Evolutionary conservation across 1,140 invertebrate species (phyloP).

Genomic region (Calosoma granatense): DNA sequence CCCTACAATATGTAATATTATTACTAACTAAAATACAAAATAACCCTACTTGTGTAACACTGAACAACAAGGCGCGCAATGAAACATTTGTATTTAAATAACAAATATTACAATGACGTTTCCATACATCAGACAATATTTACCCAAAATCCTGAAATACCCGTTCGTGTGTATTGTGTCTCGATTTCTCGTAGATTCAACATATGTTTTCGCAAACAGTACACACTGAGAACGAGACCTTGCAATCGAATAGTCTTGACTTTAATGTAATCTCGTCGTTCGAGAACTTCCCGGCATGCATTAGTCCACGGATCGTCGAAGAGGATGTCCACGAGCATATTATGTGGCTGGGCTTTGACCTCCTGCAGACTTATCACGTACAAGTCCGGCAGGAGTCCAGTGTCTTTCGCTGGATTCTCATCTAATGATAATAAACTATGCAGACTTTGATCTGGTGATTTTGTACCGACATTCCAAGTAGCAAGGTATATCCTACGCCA

Average conservation of each 20-base stretch:
- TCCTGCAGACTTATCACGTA: constrained; percentile 83
- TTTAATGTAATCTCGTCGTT: constrained; percentile 61
- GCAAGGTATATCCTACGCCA: constrained; percentile 66
- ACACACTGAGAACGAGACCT: constrained; percentile 67
- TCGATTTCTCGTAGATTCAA: constrained; percentile 72
- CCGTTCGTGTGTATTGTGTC: constrained; percentile 75
- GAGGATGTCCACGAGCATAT: constrained; percentile 67
- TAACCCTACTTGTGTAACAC: constrained; percentile 9
- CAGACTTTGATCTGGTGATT: constrained; percentile 56
- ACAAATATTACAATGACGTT: neutral
- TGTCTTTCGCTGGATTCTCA: constrained; percentile 41
- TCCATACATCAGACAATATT: no score
- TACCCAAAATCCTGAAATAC: constrained; percentile 80
- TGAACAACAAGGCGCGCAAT: no score
- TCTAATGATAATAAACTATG: constrained; percentile 56
- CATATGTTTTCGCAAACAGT: constrained; percentile 66
- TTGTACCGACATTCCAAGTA: constrained; percentile 79
- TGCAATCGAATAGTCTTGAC: constrained; percentile 66
- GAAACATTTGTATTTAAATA: neutral
- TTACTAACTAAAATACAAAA: constrained; percentile 20
- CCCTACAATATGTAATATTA: no score
- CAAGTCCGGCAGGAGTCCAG: constrained; percentile 63
- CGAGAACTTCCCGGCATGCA: constrained; percentile 58
- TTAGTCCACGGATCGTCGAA: constrained; percentile 80
- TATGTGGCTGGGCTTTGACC: constrained; percentile 78